A percentile compares a stretch with the other conserved stretches of the same genome.
These are phyloP conservation scores for Bothrops alternatus DNA, from an alignment of 2,797 vertebrate species.

Conservation along the genomic window DNA sequence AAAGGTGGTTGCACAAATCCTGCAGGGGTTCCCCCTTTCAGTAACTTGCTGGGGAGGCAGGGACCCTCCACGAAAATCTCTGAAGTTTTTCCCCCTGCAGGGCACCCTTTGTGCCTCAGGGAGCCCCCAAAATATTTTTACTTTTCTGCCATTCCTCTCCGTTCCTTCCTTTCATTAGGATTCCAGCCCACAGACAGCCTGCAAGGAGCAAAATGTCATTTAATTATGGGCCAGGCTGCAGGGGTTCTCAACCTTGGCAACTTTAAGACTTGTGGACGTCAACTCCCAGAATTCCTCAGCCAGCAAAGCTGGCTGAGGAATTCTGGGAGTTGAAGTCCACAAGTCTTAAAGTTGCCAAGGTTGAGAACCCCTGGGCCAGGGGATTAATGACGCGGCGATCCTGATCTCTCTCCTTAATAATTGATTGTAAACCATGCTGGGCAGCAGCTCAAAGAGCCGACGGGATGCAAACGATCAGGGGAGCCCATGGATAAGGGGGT, in stretches of 20 bases:
- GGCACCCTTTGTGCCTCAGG: not conserved
- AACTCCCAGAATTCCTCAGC: too few relatives aligned
- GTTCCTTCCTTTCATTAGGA: not conserved
- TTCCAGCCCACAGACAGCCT: too few relatives aligned
- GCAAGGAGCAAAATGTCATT: not conserved
- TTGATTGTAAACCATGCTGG: not conserved
- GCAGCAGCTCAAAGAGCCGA: not conserved
- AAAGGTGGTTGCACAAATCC: too few relatives aligned
- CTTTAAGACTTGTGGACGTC: too few relatives aligned
- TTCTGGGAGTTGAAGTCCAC: too few relatives aligned
- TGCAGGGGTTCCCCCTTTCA: not conserved
- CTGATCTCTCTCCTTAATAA: not conserved
- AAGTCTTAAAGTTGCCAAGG: too few relatives aligned
- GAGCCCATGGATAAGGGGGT: not conserved
- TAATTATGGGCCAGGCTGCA: not conserved
- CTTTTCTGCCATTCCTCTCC: not conserved
- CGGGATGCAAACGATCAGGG: not conserved
- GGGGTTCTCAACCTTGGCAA: too few relatives aligned
- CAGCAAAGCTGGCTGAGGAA: too few relatives aligned
- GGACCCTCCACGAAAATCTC: not conserved
- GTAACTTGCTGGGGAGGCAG: not conserved
- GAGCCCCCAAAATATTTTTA: not conserved
- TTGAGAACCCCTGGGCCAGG: not conserved
- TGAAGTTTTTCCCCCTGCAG: not conserved
- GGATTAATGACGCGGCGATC: not conserved